Base-by-base conservation (phyloP, 2,797 vertebrate genomes). In the Protosalanx chinensis region DNA sequence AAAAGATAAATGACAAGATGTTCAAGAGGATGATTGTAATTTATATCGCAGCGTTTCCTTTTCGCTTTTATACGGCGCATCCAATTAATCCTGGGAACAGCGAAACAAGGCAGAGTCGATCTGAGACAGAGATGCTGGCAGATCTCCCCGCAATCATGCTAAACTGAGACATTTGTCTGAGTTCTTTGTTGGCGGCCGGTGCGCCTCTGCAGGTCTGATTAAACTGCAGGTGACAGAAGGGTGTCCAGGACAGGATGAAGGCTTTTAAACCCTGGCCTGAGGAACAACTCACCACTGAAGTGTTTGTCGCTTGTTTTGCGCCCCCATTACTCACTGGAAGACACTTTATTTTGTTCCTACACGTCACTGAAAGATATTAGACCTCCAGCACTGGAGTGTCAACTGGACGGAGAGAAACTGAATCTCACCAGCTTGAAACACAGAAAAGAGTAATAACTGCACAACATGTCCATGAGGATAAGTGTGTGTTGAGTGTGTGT, bases 151-250 rank as follows among this genome's bases (percentile, higher is more conserved):
- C 76, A 81, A 88, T 90, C 83, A 84, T 53, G 68, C 79, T 88
- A 90, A 92, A 89, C 81, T 81, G 84, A 89, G 84, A 86, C 87
- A 91, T 92, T 90, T 88, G 82, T 91, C 86, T 90, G 79, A 78
- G 82, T 77, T 79, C 66, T 60, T 23, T 61, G 70, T 77, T 79
- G 64, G 35, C 27, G n/a, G 58, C 32, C 61, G 49, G 58, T 16
- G 16, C 3, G 3, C 16, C 51, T n/a, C 51, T 56, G 51, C 51
- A 56, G 51, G 51, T 16, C 18, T 56, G 51, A 56, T 56, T n/a
- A 56, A 56, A 56, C 51, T 56, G 51, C 18, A 16, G 51, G 51
- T 56, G 51, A 56, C 51, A 56, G 16, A 56, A 16, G 16, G 0
- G 51, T 5, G 18, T 56, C 51, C 51, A 5, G 51, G 51, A 5